Percentiles rank a stretch among this genome's conserved stretches.
phyloP scores from a whole-genome alignment of 37 sponge, comb jelly and placozoan genomes.

The Diacarnus erythraeanus region DNA sequence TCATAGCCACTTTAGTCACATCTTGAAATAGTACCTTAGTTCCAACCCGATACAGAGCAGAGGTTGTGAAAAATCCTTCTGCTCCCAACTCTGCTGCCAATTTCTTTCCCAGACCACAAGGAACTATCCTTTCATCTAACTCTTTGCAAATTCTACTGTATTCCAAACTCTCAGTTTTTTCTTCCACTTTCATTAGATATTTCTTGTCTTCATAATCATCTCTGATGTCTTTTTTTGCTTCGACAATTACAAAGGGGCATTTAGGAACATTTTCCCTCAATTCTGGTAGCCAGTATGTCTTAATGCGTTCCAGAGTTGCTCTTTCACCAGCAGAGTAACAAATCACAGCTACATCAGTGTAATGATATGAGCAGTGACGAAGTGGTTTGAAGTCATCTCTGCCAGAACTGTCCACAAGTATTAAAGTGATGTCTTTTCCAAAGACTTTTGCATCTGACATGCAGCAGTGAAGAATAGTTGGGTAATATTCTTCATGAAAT shows the following conservation, averaged over 20 bases:
- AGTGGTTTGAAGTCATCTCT: slow-evolving; percentile 43
- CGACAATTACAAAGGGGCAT: slow-evolving; percentile 45
- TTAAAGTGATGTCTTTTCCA: slow-evolving; percentile 25
- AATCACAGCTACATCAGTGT: slow-evolving; percentile 32
- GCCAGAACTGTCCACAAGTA: slow-evolving; percentile 36
- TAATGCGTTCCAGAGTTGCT: slow-evolving; percentile 17
- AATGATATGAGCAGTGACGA: slow-evolving; percentile 27
- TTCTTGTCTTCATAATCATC: slow-evolving; percentile 8
- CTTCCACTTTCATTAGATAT: neutral
- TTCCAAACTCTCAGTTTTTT: neutral
- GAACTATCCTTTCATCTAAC: neutral
- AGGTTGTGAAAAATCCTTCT: slow-evolving; percentile 27
- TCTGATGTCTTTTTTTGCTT: slow-evolving; percentile 37
- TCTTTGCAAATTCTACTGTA: neutral
- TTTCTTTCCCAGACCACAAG: neutral
- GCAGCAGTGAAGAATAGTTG: slow-evolving; percentile 29
- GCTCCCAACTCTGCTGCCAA: slow-evolving; percentile 38
- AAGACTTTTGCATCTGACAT: slow-evolving; percentile 26
- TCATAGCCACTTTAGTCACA: slow-evolving; percentile 34
- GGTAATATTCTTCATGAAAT: slow-evolving; percentile 33
- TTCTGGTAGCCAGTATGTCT: slow-evolving; percentile 38
- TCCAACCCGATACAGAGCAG: slow-evolving; percentile 42
- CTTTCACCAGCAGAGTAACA: slow-evolving; percentile 34
- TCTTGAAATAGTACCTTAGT: slow-evolving; percentile 45
- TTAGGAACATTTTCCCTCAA: slow-evolving; percentile 6